Conservation (phyloP, 2,888 invertebrate genomes). For the Pediacus dermestoides region DNA sequence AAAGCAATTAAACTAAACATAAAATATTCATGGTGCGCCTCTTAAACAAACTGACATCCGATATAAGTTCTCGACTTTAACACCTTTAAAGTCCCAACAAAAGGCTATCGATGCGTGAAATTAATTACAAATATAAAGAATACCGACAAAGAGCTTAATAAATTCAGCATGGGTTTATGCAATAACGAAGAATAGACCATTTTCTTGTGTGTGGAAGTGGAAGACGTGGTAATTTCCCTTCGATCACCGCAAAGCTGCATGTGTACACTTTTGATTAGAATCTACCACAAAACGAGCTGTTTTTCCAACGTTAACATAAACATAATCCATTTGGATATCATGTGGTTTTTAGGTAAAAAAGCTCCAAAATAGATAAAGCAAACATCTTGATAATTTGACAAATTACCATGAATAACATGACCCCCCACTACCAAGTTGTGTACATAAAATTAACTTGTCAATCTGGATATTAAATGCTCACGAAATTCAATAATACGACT, state of each 20-base stretch:
- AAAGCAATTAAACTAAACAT: conserved; percentile 1
- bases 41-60: conserved; percentile 1
- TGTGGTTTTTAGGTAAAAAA: no score
- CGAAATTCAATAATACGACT: no score
- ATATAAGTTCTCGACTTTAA: conserved; percentile 8
- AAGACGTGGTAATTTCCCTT: no score
- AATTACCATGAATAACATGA: conserved; percentile 41
- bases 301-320: no score
- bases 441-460: conserved; percentile 46
- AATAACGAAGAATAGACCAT: neutral
- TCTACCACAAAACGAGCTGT: no score
- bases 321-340: no score
- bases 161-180: conserved; percentile 3
- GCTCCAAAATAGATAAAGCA: no score
- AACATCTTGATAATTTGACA: conserved; percentile 40
- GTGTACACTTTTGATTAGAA: no score
- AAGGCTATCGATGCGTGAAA: conserved; percentile 22
- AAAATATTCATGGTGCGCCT: neutral
- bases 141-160: conserved; percentile 7
- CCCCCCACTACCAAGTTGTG: conserved; percentile 34
- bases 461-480: conserved; percentile 37
- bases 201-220: no score
- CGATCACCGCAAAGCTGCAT: no score
- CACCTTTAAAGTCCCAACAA: conserved; percentile 21
- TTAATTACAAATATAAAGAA: conserved; percentile 17